phyloP scores from a whole-genome alignment of 1,140 invertebrate genomes.

The Drosophila navojoa region DNA sequence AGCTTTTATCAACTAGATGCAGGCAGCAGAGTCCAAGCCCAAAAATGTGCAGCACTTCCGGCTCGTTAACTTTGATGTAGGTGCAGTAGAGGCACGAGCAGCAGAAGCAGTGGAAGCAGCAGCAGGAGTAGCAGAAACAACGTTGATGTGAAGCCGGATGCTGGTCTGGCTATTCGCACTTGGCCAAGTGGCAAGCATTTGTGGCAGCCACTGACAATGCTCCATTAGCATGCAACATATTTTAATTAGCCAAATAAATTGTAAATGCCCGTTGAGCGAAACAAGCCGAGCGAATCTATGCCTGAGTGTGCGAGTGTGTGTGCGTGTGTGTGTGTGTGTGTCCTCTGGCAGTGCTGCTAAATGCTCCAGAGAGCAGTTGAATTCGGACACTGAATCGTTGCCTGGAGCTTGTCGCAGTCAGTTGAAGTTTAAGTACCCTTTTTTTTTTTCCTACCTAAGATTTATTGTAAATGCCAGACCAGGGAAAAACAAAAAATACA shows the following conservation, averaged over 20 bases:
- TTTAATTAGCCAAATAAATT: slow-evolving; percentile 81
- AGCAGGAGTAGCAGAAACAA: neutral
- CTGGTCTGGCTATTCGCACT: slow-evolving; percentile 33
- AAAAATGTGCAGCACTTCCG: slow-evolving; percentile 79
- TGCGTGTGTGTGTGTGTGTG: neutral
- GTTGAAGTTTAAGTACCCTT: slow-evolving; percentile 53
- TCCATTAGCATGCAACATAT: slow-evolving; percentile 81
- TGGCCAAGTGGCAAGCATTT: slow-evolving; percentile 38
- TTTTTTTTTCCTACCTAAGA: slow-evolving; percentile 32
- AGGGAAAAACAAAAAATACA: slow-evolving; percentile 4
- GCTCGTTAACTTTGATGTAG: slow-evolving; percentile 70
- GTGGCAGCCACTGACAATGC: slow-evolving; percentile 63
- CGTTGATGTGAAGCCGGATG: slow-evolving; percentile 26
- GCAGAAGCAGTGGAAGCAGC: neutral
- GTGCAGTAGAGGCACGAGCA: neutral
- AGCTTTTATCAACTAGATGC: slow-evolving; percentile 50
- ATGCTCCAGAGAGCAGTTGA: slow-evolving; percentile 19
- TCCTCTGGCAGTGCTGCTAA: slow-evolving; percentile 8
- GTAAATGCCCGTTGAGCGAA: slow-evolving; percentile 53
- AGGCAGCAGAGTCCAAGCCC: slow-evolving; percentile 24
- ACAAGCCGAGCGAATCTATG: neutral
- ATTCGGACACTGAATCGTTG: slow-evolving; percentile 1
- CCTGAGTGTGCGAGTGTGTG: neutral
- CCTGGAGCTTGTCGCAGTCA: slow-evolving; percentile 18
- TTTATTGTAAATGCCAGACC: slow-evolving; percentile 53